phyloP scores from a whole-genome alignment of 2,888 invertebrate species.

The Chrysopilus asiliformis region DNA sequence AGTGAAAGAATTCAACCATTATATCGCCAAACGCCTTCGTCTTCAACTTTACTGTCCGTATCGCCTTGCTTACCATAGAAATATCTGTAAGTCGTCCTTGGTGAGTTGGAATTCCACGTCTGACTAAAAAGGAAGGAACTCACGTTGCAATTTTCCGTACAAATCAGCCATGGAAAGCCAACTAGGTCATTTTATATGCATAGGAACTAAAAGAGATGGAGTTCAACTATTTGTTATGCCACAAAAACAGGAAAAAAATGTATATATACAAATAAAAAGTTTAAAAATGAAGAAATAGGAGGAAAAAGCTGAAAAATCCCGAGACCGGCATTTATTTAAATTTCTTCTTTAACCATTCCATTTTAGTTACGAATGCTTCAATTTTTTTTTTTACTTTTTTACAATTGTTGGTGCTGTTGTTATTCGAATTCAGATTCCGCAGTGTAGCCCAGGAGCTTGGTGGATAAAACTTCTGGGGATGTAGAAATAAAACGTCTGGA shows the following conservation, averaged over 20 bases:
- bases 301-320: no score
- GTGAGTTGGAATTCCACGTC: background rate
- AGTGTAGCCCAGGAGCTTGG: no score
- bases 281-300: no score
- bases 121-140: conserved; percentile 15
- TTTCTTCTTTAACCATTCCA: conserved; percentile 35
- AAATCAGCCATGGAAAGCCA: conserved; percentile 12
- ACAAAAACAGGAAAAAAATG: conserved; percentile 32
- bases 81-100: background rate
- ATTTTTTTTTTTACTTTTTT: no score
- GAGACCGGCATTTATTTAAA: conserved; percentile 37
- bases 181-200: conserved; percentile 8
- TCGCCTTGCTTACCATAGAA: background rate
- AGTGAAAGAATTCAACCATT: conserved; percentile 7
- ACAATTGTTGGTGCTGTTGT: no score
- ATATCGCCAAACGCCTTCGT: conserved; percentile 1
- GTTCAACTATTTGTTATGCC: conserved; percentile 28
- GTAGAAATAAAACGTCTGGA: no score
- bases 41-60: background rate
- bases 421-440: no score
- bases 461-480: no score
- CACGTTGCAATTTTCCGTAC: conserved; percentile 10
- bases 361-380: conserved; percentile 30
- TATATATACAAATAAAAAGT: no score
- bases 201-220: conserved; percentile 7